A percentile compares a stretch with the other conserved stretches of the same genome.
Conservation (phyloP, 2,797 vertebrate genomes). For the Euphonia xanthogaster region DNA sequence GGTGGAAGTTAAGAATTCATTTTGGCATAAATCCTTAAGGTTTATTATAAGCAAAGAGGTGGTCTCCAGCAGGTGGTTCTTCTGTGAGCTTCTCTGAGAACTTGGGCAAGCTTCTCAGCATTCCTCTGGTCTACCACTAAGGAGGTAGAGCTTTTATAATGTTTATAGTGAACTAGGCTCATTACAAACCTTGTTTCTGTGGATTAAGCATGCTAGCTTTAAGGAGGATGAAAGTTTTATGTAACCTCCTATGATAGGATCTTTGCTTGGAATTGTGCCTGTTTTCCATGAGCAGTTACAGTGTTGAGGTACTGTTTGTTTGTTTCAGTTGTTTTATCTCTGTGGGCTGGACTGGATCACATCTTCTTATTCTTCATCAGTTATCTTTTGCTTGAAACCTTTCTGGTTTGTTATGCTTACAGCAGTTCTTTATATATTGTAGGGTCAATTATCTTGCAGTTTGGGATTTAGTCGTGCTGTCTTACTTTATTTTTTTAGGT, state of each 20-base stretch:
- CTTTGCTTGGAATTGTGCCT: neutral
- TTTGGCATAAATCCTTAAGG: neutral
- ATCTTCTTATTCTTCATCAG: neutral
- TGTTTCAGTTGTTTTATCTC: neutral
- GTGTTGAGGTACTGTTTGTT: neutral
- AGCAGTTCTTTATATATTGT: neutral
- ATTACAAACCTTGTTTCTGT: neutral
- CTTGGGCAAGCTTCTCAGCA: neutral
- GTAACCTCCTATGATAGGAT: neutral
- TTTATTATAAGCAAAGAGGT: neutral
- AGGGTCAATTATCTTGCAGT: neutral
- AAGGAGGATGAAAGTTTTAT: neutral
- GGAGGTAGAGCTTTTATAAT: neutral
- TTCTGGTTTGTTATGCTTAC: neutral
- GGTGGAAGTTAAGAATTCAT: neutral
- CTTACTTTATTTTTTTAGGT: neutral
- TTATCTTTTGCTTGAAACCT: neutral
- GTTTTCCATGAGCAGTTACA: neutral
- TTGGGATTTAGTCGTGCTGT: neutral
- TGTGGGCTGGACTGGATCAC: neutral
- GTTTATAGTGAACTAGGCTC: neutral
- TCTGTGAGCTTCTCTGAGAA: neutral
- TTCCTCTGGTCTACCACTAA: neutral
- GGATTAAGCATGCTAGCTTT: neutral
- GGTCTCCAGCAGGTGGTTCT: neutral